Base-by-base conservation (phyloP, 1,140 invertebrate species). In the Bombus affinis region DNA sequence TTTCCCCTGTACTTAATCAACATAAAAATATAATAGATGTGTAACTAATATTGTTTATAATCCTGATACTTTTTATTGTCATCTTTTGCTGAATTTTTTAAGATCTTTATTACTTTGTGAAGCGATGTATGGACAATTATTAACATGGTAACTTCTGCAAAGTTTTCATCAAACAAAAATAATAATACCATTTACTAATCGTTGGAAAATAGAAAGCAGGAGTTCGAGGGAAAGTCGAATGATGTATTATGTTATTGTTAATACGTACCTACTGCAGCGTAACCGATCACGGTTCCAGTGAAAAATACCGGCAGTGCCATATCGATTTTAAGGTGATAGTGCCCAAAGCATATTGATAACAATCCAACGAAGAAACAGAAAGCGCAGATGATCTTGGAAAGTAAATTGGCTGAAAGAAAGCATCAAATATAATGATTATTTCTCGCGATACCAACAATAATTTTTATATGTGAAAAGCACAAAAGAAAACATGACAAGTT, bases 281-380 rank as follows among this genome's bases (percentile, higher is more conserved):
- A 86, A 66, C 78, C 81, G 25, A 82, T 15, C 32, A 83, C 37
- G 0, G 57, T 47, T 35, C 81, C 83, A 3, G 72, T 22, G 70
- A 91, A 83, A 18, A 88, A 68, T 25, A 59, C 1, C 4, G 85
- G 22, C 6, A 83, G 4, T 4, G 3, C 22, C 18, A 57, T 35
- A 10, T 81, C 35, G 25, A 53, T 10, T 66, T n/a, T 44, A 1
- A 15, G 0, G 6, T 6, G 96, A 32, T 94, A 94, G 89, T 97
- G 97, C 12, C 97, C 97, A 66, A 96, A 94, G 90, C 96, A 95
- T 82, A 96, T 96, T 0, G 96, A 85, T 81, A 97, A 96, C 1
- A 96, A 18, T 6, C 97, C 97, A 57, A 96, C 80, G 88, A 97
- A 95, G 18, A 97, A 85, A 12, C 96, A 89, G 2, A 95, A 81